Evolutionary conservation across 2,888 invertebrate species (phyloP).

Genomic region (Marasmarcha lunaedactyla): DNA sequence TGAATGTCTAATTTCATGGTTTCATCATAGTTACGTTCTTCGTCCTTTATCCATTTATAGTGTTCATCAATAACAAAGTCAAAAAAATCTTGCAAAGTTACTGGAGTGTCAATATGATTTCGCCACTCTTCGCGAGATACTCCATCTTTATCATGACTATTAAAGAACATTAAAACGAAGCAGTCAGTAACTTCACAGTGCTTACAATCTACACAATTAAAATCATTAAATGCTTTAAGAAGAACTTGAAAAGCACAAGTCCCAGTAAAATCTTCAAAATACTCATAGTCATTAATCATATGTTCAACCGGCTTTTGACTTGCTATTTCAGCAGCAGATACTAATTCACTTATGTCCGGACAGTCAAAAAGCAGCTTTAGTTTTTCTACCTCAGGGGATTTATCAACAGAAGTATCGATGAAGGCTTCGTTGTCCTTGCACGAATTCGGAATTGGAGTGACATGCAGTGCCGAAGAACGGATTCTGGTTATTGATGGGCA

Average conservation of each 20-base stretch:
- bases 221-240: conserved; percentile 41
- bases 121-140: conserved; percentile 54
- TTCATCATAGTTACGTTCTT: conserved; percentile 44
- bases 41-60: conserved; percentile 54
- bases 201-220: conserved; percentile 56
- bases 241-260: conserved; percentile 39
- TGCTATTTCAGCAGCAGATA: conserved; percentile 50
- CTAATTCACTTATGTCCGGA: conserved; percentile 52
- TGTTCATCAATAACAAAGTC: conserved; percentile 62
- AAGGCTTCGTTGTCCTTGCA: conserved; percentile 9
- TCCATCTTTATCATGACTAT: conserved; percentile 47
- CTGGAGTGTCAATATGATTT: conserved; percentile 52
- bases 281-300: conserved; percentile 49
- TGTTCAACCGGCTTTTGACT: conserved; percentile 33
- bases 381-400: conserved; percentile 24
- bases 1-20: conserved; percentile 22
- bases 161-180: conserved; percentile 51
- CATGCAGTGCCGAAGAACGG: conserved; percentile 21
- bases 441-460: conserved; percentile 34
- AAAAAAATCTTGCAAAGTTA: conserved; percentile 67
- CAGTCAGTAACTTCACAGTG: conserved; percentile 56
- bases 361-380: conserved; percentile 46
- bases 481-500: conserved; percentile 21
- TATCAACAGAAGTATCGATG: conserved; percentile 12
- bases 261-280: conserved; percentile 49